phyloP scores from a whole-genome alignment of 2,797 vertebrate species.

The Geranospiza caerulescens region DNA sequence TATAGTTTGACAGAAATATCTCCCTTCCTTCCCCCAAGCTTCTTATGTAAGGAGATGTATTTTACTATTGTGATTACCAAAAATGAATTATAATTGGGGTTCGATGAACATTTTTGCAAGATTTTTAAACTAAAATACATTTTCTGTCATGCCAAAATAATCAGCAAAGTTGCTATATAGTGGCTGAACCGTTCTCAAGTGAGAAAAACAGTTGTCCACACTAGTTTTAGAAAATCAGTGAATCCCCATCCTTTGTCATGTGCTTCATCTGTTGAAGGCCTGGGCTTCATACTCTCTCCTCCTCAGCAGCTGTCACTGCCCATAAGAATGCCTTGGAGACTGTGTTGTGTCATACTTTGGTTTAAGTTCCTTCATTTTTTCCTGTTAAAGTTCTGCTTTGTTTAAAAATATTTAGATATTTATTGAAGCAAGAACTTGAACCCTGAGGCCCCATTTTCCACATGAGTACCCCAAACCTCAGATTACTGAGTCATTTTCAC shows the following conservation, averaged over 20 bases:
- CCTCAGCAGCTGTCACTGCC: neutral
- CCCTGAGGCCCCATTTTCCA: neutral
- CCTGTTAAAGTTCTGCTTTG: neutral
- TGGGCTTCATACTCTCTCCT: neutral
- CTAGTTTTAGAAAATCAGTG: neutral
- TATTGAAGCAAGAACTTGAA: neutral
- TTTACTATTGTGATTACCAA: neutral
- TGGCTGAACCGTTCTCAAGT: neutral
- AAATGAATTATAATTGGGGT: neutral
- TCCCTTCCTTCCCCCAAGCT: neutral
- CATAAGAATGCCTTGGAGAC: neutral
- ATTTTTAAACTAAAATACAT: neutral
- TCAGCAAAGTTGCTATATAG: neutral
- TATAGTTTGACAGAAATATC: neutral
- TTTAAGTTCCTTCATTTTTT: neutral
- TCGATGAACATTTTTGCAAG: neutral
- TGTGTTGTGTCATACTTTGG: neutral
- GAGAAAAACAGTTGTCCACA: neutral
- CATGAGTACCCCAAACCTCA: neutral
- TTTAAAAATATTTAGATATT: conserved; percentile 18
- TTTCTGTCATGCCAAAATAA: neutral
- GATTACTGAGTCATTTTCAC: neutral
- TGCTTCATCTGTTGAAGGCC: neutral
- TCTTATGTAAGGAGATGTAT: neutral
- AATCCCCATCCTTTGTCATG: neutral